Base-by-base conservation (phyloP, 1,140 invertebrate species). In the Drosophila pseudoobscura region DNA sequence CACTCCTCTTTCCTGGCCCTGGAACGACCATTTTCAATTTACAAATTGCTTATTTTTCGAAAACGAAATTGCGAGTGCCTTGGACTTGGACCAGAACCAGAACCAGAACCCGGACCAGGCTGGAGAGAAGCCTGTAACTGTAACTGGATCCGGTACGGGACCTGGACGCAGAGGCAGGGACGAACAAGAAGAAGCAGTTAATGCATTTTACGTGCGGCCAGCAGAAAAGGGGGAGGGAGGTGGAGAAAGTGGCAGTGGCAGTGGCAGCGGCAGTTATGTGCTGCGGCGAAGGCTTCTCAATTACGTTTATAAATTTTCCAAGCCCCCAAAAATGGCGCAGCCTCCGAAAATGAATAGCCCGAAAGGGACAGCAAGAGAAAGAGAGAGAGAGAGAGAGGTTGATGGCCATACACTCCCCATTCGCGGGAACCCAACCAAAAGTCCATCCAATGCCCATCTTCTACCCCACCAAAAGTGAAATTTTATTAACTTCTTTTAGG, bases 31-130 rank as follows among this genome's bases (percentile, higher is more conserved):
- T 83, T 88, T 88, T 88, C 83, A 88, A 88, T 88, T 88, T 88
- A 88, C 84, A 88, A 88, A 88, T 88, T 88, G 83, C 83, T 88
- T 88, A 88, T 88, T 88, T 88, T 88, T 89, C 75, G 74, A 80
- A 85, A 85, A 79, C 80, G 80, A 85, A 85, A 85, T 85, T 85
- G 80, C 80, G 74, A 85, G 80, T 85, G 80, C 82, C 84, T 88
- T 73, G 77, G 82, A 74, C 82, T 79, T 75, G 70, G 79, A 43
- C 58, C 41, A 49, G 17, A 7, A 20, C 58, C 41, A 49, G 17
- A 7, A 20, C 24, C 43, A 52, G 39, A 5, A 13, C 15, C 11
- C 26, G 58, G 6, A 11, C 29, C n/a, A n/a, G 49, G 51, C 54
- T 41, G 58, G 65, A 71, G 31, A 31, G 50, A 29, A 60, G 41